Evolutionary conservation across 2,113 vertebrate species (phyloP), one percentile per base, ranked within the genome.

Genomic region (Leucosticte australis): DNA sequence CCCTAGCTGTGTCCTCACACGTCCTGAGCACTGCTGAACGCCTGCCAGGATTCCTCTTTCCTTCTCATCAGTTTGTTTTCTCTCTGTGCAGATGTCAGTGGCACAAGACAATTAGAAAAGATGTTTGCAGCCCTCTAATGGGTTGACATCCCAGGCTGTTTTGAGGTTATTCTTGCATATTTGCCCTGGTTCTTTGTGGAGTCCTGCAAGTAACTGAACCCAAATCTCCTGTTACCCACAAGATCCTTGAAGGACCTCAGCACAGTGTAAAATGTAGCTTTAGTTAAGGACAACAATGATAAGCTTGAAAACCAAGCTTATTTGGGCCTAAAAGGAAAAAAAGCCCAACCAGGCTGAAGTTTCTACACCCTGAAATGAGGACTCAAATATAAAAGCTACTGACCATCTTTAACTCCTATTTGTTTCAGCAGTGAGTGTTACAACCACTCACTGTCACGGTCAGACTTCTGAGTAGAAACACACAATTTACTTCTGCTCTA

Each of bases 361-460:
- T 78, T 59, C 60, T n/a, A 33, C 41, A 82, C 33, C 4, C 5
- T 31, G 24, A 57, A 73, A 78, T 22, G 5, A 60, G 23, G 42
- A 46, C 28, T 78, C 30, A 52, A 70, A 83, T 65, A 41, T 30
- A 65, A 86, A 94, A 89, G 19, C 18, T 27, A 46, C 18, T 17
- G 31, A 65, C 28, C 5, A 17, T 26, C 49, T 68, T 92, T 65
- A 84, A 55, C 41, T 89, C 22, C 65, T 60, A 10, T 39, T 85
- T 62, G 26, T 23, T 30, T 42, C 28, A 57, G 35, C 2, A 7
- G 33, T 0, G 0, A 74, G 35, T 26, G 5, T 68, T 68, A 71
- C 23, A 84, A 52, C 23, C 79, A 24, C 44, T 59, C 27, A 22
- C 11, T 35, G 55, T 33, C 49, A 73, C 37, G 15, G 46, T 47